phyloP scores from a whole-genome alignment of 1,140 invertebrate species.

The Aphis craccivora region DNA sequence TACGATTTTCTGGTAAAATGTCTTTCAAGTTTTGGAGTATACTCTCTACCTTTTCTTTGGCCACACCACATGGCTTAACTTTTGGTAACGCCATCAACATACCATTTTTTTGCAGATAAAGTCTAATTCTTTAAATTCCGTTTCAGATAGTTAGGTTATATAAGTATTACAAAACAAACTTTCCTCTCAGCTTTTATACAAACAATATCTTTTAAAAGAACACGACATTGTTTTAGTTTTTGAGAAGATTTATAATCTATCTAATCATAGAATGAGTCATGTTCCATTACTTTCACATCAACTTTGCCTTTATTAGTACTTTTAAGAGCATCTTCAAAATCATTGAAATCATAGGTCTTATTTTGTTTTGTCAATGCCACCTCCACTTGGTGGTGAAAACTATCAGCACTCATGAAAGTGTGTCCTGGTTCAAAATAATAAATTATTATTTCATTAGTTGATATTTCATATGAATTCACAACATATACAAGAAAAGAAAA shows the following conservation, averaged over 20 bases:
- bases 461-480: slow-evolving; percentile 2
- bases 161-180: neutral
- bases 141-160: neutral
- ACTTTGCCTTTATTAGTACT: neutral
- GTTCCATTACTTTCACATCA: neutral
- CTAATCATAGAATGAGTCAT: neutral
- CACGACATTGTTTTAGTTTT: slow-evolving; percentile 2
- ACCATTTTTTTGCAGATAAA: neutral
- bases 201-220: slow-evolving; percentile 15
- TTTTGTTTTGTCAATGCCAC: neutral
- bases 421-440: slow-evolving; percentile 14
- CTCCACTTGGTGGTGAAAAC: slow-evolving; percentile 15
- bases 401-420: slow-evolving; percentile 3
- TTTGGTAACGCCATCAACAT: neutral
- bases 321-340: neutral
- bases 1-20: slow-evolving; percentile 1
- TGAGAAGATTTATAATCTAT: neutral
- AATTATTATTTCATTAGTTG: neutral
- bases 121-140: neutral
- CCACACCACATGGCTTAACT: neutral
- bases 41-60: slow-evolving; percentile 18
- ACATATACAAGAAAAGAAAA: no score
- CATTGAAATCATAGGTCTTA: neutral
- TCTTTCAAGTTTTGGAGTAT: neutral
- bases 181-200: slow-evolving; percentile 14